These are phyloP conservation scores for Trilocha varians DNA, from an alignment of 2,888 invertebrate species.

Conservation along the genomic window DNA sequence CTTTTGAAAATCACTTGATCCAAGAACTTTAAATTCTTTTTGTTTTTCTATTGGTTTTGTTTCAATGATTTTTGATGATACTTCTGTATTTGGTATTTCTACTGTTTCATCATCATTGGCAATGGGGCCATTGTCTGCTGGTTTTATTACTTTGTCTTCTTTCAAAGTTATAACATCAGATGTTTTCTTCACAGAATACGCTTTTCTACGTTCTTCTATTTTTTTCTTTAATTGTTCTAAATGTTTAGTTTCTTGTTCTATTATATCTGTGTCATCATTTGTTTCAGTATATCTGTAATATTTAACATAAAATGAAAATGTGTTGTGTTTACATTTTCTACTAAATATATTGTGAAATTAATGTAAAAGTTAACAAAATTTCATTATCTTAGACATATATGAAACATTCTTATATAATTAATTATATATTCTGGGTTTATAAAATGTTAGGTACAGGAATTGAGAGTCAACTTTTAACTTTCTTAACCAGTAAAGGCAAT, in stretches of 20 bases:
- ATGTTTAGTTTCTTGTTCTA: slow-evolving; percentile 68
- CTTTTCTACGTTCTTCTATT: slow-evolving; percentile 72
- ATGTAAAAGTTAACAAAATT: too few species aligned
- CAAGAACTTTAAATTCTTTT: slow-evolving; percentile 78
- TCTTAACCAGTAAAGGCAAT: too few species aligned
- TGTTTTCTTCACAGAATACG: slow-evolving; percentile 30
- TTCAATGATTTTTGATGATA: slow-evolving; percentile 12
- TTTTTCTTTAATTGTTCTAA: slow-evolving; percentile 73
- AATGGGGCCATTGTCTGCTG: neutral
- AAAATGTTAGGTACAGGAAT: too few species aligned
- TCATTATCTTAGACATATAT: too few species aligned
- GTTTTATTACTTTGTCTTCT: slow-evolving; percentile 12
- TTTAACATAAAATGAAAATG: neutral
- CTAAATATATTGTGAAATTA: slow-evolving; percentile 1
- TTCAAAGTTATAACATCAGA: slow-evolving; percentile 23
- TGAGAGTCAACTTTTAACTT: too few species aligned
- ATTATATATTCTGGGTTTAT: too few species aligned
- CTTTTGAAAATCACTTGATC: slow-evolving; percentile 74
- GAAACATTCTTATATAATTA: too few species aligned
- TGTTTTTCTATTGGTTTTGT: slow-evolving; percentile 27
- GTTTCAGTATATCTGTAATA: slow-evolving; percentile 57
- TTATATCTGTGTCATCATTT: slow-evolving; percentile 40
- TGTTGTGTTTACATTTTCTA: neutral
- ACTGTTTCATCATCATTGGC: slow-evolving; percentile 1
- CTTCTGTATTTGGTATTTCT: slow-evolving; percentile 6